These are phyloP conservation scores for Lagopus leucura DNA, from an alignment of 2,113 vertebrate genomes.

Conservation along the genomic window DNA sequence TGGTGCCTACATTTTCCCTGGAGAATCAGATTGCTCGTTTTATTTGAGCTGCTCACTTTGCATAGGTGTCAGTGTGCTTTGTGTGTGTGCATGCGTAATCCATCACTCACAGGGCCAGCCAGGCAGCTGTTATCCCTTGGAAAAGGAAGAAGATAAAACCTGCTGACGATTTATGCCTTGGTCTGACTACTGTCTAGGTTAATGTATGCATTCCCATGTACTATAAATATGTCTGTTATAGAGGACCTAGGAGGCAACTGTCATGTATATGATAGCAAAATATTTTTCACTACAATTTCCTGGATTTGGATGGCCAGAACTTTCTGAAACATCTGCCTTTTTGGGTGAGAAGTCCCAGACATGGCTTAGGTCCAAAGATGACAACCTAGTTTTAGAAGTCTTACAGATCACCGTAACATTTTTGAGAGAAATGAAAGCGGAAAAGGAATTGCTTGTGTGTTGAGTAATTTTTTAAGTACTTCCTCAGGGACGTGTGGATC, in stretches of 20 bases:
- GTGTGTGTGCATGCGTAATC: not conserved
- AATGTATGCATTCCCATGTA: not conserved
- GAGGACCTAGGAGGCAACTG: not conserved
- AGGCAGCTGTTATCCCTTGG: not conserved
- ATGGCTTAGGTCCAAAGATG: not conserved
- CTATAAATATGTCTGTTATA: not conserved
- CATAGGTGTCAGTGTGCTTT: not conserved
- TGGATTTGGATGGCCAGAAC: not conserved
- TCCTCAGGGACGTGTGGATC: not conserved
- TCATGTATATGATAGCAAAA: not conserved
- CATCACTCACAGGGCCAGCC: not conserved
- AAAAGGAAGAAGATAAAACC: slow-evolving; percentile 26
- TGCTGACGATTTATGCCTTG: not conserved
- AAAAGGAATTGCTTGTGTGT: not conserved
- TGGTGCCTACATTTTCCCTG: not conserved
- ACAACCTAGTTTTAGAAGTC: not conserved
- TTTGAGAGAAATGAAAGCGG: not conserved
- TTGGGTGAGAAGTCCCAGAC: not conserved
- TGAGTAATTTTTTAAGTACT: not conserved
- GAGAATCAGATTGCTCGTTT: not conserved
- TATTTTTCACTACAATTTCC: not conserved
- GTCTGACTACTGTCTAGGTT: not conserved
- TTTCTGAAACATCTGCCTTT: slow-evolving; percentile 7
- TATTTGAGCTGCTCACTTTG: not conserved
- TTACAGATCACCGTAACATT: not conserved